A percentile compares a stretch with the other conserved stretches of the same genome.
These are phyloP conservation scores for Hepsetus odoe DNA, from an alignment of 2,113 vertebrate genomes.

Conservation along the genomic window DNA sequence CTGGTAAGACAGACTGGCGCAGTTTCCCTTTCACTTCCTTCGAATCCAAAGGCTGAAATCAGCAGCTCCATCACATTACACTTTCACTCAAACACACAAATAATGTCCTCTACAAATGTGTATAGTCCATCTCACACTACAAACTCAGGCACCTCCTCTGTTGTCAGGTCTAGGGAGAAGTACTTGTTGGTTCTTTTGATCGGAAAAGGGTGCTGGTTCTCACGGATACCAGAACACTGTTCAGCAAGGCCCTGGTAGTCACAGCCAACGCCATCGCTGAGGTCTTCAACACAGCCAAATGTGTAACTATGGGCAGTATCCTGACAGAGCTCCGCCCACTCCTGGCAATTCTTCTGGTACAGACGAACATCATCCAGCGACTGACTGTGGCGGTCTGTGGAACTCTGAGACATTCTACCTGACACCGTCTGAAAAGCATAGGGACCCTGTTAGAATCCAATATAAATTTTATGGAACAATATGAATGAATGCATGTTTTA, in stretches of 20 bases:
- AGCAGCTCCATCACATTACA: slow-evolving; percentile 33
- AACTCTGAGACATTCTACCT: slow-evolving; percentile 88
- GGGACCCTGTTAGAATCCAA: neutral
- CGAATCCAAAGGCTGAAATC: slow-evolving; percentile 11
- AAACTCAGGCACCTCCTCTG: slow-evolving; percentile 93
- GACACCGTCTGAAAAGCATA: slow-evolving; percentile 71
- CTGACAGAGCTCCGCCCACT: slow-evolving; percentile 90
- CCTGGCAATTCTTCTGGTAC: slow-evolving; percentile 92
- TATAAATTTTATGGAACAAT: neutral
- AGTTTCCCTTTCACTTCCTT: slow-evolving; percentile 35
- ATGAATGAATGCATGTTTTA: neutral
- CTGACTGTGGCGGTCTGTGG: slow-evolving; percentile 93
- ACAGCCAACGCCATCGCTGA: slow-evolving; percentile 79
- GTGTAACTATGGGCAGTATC: slow-evolving; percentile 98
- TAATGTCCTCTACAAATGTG: slow-evolving; percentile 7
- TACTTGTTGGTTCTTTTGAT: slow-evolving; percentile 98
- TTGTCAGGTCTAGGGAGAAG: slow-evolving; percentile 94
- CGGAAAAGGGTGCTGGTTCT: slow-evolving; percentile 80
- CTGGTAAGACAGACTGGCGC: slow-evolving; percentile 13
- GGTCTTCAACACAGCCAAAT: slow-evolving; percentile 90
- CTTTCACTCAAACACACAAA: neutral
- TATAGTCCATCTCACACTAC: slow-evolving; percentile 83
- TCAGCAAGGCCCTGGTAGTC: slow-evolving; percentile 87
- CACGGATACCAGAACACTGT: slow-evolving; percentile 84
- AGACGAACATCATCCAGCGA: slow-evolving; percentile 95